These are phyloP conservation scores for Polypedilum vanderplanki DNA, from an alignment of 1,140 invertebrate genomes.

Conservation along the genomic window DNA sequence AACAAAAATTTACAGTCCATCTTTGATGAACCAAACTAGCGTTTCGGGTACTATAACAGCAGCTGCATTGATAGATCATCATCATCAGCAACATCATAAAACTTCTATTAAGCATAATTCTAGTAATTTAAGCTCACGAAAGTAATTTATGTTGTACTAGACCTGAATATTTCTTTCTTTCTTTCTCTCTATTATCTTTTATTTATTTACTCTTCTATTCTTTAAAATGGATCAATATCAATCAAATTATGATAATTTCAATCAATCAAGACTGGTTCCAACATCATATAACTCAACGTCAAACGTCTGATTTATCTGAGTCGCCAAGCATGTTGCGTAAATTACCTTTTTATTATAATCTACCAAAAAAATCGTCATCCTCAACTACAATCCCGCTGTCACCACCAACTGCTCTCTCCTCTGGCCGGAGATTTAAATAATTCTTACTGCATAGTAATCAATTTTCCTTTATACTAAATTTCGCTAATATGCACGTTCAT, in stretches of 20 bases:
- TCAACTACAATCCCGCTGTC: not conserved
- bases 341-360: slow-evolving; percentile 3
- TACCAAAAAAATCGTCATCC: slow-evolving; percentile 23
- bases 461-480: no score
- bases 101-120: slow-evolving; percentile 25
- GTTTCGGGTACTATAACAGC: slow-evolving; percentile 36
- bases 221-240: not conserved
- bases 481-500: no score
- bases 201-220: not conserved
- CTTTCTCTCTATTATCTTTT: not conserved
- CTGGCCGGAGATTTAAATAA: slow-evolving; percentile 19
- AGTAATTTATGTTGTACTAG: not conserved
- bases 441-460: no score
- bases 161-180: not conserved
- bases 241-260: not conserved
- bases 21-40: slow-evolving; percentile 48
- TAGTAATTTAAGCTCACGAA: not conserved
- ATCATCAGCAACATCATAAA: slow-evolving; percentile 41
- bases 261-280: not conserved
- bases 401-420: not conserved
- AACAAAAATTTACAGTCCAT: slow-evolving; percentile 74
- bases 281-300: slow-evolving; percentile 16
- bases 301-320: not conserved
- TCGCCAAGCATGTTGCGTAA: slow-evolving; percentile 13
- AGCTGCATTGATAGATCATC: slow-evolving; percentile 48